phyloP scores from a whole-genome alignment of 2,797 vertebrate genomes.

The Neopelma chrysocephalum region DNA sequence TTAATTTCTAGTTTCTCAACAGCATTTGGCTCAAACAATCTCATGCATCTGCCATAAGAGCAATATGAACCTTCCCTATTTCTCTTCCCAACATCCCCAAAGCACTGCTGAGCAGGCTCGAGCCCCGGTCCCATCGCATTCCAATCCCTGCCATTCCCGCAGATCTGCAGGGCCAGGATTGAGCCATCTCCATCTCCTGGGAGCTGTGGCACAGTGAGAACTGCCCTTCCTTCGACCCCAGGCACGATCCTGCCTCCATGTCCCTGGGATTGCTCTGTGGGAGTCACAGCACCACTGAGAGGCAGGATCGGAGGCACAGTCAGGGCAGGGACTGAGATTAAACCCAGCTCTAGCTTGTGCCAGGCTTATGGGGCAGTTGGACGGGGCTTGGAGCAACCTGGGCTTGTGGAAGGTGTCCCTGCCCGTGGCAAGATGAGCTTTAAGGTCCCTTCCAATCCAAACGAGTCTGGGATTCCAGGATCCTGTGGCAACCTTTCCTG shows the following conservation, averaged over 20 bases:
- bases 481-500: background rate
- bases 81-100: background rate
- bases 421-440: background rate
- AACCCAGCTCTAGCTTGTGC: background rate
- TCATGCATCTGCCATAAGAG: background rate
- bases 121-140: background rate
- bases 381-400: background rate
- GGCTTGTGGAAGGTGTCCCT: background rate
- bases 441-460: background rate
- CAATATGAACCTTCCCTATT: background rate
- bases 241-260: background rate
- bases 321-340: background rate
- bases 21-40: background rate
- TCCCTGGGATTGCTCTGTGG: background rate
- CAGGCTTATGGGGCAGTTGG: background rate
- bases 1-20: slow-evolving; percentile 28
- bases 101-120: background rate
- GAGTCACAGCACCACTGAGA: background rate
- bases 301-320: background rate
- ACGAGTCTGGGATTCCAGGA: background rate
- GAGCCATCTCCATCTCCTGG: background rate
- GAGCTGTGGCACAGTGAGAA: background rate
- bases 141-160: background rate
- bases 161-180: background rate
- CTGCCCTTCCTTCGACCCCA: background rate